A percentile compares a stretch with the other conserved stretches of the same genome.
phyloP scores from a whole-genome alignment of 2,888 invertebrate genomes.

The Cryptus armator region DNA sequence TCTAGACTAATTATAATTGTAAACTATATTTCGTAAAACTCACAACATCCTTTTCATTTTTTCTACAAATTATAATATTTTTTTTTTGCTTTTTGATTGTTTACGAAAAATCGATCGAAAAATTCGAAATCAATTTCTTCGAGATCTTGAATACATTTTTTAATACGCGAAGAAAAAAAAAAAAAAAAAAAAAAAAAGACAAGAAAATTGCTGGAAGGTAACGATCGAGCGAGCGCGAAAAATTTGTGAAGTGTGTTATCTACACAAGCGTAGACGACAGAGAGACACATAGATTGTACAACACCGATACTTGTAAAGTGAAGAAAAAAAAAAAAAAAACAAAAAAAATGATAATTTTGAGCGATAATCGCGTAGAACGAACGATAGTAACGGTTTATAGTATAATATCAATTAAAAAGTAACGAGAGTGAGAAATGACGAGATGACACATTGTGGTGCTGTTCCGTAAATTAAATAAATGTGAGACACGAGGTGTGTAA shows the following conservation, averaged over 20 bases:
- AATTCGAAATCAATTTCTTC: not conserved
- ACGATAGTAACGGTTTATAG: constrained; percentile 17
- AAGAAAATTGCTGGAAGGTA: not conserved
- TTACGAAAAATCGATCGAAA: not conserved
- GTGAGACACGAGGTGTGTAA: constrained; percentile 60
- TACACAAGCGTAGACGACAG: constrained; percentile 67
- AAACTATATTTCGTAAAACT: constrained; percentile 42
- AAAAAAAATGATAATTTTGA: constrained; percentile 38
- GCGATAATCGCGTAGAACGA: constrained; percentile 38
- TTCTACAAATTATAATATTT: not conserved
- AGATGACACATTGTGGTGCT: constrained; percentile 36
- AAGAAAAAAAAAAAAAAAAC: constrained; percentile 28
- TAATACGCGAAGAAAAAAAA: not conserved
- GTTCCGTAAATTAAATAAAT: constrained; percentile 1
- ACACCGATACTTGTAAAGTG: constrained; percentile 69
- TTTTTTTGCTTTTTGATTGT: not conserved
- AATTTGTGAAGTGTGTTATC: constrained; percentile 45
- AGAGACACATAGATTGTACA: constrained; percentile 70
- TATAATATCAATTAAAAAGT: constrained; percentile 41
- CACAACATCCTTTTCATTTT: constrained; percentile 30
- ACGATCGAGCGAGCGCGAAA: constrained; percentile 57
- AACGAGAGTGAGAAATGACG: constrained; percentile 51
- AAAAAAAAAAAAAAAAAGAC: not conserved
- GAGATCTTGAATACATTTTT: not conserved
- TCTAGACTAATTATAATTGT: constrained; percentile 55